These are phyloP conservation scores for Muricea muricata DNA, from an alignment of 92 coral and sea anemone species.

Conservation along the genomic window DNA sequence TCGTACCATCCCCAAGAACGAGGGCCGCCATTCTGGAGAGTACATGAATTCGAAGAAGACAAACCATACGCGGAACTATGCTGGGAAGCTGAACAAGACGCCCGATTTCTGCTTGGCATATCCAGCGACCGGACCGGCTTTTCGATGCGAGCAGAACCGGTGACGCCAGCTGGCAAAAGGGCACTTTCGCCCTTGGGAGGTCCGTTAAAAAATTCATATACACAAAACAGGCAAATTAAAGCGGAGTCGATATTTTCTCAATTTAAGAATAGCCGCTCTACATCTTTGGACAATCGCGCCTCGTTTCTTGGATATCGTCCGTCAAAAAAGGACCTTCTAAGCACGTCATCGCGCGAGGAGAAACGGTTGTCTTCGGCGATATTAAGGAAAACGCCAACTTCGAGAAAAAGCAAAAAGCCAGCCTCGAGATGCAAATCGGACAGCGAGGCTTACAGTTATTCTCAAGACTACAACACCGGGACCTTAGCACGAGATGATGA, in stretches of 20 bases:
- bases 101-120: slow-evolving; percentile 14
- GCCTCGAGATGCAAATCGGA: neutral
- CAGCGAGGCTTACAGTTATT: neutral
- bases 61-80: slow-evolving; percentile 7
- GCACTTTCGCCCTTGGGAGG: neutral
- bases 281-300: neutral
- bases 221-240: neutral
- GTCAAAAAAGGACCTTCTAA: neutral
- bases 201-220: neutral
- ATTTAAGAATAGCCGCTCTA: neutral
- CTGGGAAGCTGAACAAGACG: slow-evolving; percentile 21
- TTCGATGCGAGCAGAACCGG: neutral
- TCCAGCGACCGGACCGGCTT: slow-evolving; percentile 5
- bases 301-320: neutral
- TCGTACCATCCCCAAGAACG: neutral
- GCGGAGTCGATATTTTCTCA: neutral
- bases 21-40: neutral
- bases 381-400: neutral
- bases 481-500: neutral
- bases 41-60: neutral
- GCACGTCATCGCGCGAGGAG: neutral
- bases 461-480: neutral
- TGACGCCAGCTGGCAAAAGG: neutral
- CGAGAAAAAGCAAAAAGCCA: neutral
- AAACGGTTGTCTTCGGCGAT: neutral